phyloP scores from a whole-genome alignment of 2,113 vertebrate species.

The Hylia prasina region DNA sequence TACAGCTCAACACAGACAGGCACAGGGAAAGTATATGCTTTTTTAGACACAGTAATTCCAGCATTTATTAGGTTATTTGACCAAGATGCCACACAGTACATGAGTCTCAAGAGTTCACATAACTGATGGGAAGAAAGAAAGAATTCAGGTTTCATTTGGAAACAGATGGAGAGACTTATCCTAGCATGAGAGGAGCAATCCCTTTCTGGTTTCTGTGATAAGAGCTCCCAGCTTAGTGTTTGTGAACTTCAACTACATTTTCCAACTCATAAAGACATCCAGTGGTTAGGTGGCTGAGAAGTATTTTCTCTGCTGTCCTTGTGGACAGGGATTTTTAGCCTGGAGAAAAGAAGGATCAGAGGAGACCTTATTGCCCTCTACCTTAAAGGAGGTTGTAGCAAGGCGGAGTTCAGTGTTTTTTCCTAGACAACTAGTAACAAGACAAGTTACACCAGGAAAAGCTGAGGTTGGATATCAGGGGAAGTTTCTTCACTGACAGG shows the following conservation, averaged over 20 bases:
- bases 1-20: not conserved
- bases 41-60: not conserved
- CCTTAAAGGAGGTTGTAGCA: not conserved
- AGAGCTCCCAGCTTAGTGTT: not conserved
- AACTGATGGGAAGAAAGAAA: not conserved
- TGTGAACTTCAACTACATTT: not conserved
- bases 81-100: no score
- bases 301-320: not conserved
- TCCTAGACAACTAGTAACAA: no score
- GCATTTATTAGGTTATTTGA: not conserved
- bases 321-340: not conserved
- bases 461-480: not conserved
- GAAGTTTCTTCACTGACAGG: not conserved
- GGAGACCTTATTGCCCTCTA: not conserved
- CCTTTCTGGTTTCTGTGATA: fast-evolving
- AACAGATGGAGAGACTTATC: not conserved
- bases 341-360: not conserved
- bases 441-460: not conserved
- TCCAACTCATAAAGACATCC: not conserved
- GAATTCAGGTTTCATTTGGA: not conserved
- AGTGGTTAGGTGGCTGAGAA: not conserved
- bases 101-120: not conserved
- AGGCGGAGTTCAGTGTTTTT: not conserved
- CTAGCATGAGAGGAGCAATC: fast-evolving
- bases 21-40: fast-evolving